A percentile compares a stretch with the other conserved stretches of the same genome.
Conservation (phyloP, 2,797 vertebrate genomes). For the Gastrophryne carolinensis region DNA sequence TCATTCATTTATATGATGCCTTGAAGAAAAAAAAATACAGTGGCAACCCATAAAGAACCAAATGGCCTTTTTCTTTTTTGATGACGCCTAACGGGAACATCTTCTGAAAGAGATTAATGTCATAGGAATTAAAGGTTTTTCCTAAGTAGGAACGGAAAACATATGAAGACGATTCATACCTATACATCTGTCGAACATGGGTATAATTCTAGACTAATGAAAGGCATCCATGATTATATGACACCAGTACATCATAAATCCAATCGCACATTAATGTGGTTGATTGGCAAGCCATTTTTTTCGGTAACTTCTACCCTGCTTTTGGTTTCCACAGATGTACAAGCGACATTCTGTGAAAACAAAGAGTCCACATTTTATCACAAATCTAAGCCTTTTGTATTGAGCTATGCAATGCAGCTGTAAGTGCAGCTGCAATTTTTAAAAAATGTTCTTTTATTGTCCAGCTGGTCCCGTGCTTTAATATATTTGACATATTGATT, state of each 20-base stretch:
- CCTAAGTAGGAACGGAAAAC: background rate
- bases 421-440: conserved; percentile 66
- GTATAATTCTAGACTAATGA: background rate
- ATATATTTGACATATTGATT: conserved; percentile 99
- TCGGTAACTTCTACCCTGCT: conserved; percentile 26
- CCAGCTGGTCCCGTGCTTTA: conserved; percentile 96
- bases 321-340: conserved; percentile 43
- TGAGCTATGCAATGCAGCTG: conserved; percentile 64
- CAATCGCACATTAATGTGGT: conserved; percentile 20
- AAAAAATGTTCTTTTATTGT: conserved; percentile 89
- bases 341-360: conserved; percentile 23
- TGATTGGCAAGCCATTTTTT: conserved; percentile 26
- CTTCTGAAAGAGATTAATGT: background rate
- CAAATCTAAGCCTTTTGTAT: conserved; percentile 65
- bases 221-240: background rate
- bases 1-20: background rate
- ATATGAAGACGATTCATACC: background rate
- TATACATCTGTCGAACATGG: background rate
- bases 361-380: conserved; percentile 49
- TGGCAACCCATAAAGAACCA: background rate
- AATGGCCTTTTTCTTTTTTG: background rate
- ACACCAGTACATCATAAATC: background rate
- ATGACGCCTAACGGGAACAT: background rate
- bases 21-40: conserved; percentile 7
- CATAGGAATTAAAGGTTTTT: background rate